These are phyloP conservation scores for Catocala nupta DNA, from an alignment of 2,888 invertebrate genomes.

Conservation along the genomic window DNA sequence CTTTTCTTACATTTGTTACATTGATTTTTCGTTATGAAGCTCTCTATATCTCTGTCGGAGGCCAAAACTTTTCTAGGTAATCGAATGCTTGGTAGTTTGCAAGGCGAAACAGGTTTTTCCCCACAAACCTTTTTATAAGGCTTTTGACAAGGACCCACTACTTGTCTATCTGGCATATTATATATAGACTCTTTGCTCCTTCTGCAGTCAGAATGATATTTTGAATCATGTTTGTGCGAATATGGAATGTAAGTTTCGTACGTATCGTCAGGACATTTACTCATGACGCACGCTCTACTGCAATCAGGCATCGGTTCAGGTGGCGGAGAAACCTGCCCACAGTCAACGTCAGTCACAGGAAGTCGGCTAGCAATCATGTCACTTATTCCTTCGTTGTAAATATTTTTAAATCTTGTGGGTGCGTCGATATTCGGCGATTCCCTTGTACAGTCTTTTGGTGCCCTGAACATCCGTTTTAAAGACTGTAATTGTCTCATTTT, in stretches of 20 bases:
- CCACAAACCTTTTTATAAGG: background rate
- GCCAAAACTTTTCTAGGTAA: constrained; percentile 63
- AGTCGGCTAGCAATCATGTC: constrained; percentile 49
- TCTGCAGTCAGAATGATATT: constrained; percentile 66
- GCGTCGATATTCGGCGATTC: background rate
- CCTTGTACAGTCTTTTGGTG: too few relatives aligned
- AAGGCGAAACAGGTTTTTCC: constrained; percentile 29
- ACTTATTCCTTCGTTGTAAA: constrained; percentile 76
- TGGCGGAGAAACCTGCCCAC: background rate
- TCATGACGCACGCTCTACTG: background rate
- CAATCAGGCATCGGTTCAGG: background rate
- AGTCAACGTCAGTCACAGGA: constrained; percentile 15
- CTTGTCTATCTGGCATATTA: background rate
- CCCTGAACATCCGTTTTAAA: too few relatives aligned
- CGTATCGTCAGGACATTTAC: background rate
- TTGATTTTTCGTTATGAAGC: constrained; percentile 35
- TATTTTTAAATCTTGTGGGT: constrained; percentile 48
- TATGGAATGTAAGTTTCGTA: constrained; percentile 56
- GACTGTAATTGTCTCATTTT: too few relatives aligned
- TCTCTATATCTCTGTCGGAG: constrained; percentile 61
- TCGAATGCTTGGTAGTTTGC: constrained; percentile 35
- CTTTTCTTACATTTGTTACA: constrained; percentile 7
- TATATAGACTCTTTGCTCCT: constrained; percentile 15
- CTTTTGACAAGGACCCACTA: constrained; percentile 2
- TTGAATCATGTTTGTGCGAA: constrained; percentile 62